Base-by-base conservation (phyloP, 2,888 invertebrate species). In the Leptogaster cylindrica region DNA sequence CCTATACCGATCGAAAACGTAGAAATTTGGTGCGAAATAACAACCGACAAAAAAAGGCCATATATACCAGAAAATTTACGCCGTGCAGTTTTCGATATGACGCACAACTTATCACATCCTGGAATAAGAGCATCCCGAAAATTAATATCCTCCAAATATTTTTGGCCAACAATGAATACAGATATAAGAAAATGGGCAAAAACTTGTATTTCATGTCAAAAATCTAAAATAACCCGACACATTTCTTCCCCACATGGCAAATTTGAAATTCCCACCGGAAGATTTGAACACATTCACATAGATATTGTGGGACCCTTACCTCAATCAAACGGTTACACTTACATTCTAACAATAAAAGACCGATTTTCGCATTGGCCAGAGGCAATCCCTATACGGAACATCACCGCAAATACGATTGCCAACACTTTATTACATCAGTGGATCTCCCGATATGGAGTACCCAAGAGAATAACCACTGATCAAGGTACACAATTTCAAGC, bases 401-500 rank as follows among this genome's bases (percentile, higher is more conserved):
- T 48, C 10, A 6, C 5, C 2, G 48, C 48, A 20, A 12, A 48
- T 10, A 48, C 18, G 2, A 12, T 48, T 2, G 20, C 5, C 3
- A 6, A 16, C 2, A 20, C 18, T 4, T 48, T 48, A 10, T 2
- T 48, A 18, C 48, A 48, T 1, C 2, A 48, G 2, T 48, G 48
- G 48, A 20, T 44, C 8, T n/a, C 44, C 3, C 12, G 44, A 8
- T 44, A 18, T 18, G 44, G 44, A 6, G 44, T 44, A 16, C 48
- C 48, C 8, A 10, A 25, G 10, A 20, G 5, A 6, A 20, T 48
- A 20, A 48, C 48, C n/a, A 48, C 48, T 3, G 48, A 48, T 8
- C 48, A 48, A 48, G 23, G 48, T 4, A 48, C 48, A 18, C 48
- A 48, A 48, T 48, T 48, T 48, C 23, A 48, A 20, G 20, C 48